Conservation (phyloP, 2,797 vertebrate species). For the Protonibea diacanthus region DNA sequence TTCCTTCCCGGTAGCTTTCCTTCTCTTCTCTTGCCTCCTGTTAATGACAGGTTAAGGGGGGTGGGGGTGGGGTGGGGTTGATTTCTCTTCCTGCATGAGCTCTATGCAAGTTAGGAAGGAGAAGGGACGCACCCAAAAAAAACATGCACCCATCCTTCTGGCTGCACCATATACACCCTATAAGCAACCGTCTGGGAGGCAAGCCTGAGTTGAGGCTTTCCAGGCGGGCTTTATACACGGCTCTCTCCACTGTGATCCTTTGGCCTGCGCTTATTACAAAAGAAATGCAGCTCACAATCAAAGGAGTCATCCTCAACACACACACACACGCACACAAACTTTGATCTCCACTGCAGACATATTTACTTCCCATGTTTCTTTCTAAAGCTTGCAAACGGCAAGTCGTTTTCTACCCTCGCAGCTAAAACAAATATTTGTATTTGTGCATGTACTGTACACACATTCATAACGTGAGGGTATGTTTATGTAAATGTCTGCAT, state of each 20-base stretch:
- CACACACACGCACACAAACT: background rate
- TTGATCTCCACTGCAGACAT: background rate
- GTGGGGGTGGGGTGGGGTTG: background rate
- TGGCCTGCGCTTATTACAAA: conserved; percentile 31
- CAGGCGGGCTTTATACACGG: conserved; percentile 2
- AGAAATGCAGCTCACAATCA: conserved; percentile 27
- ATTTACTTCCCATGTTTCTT: background rate
- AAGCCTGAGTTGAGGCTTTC: conserved; percentile 12
- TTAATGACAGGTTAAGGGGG: conserved; percentile 40
- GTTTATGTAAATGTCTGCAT: background rate
- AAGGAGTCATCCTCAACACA: conserved; percentile 1
- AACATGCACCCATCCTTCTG: background rate
- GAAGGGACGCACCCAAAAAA: conserved; percentile 28
- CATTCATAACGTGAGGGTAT: background rate
- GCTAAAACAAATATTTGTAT: background rate
- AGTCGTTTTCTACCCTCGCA: conserved; percentile 3
- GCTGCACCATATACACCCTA: background rate
- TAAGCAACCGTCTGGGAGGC: conserved; percentile 7
- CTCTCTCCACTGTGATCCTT: conserved; percentile 4
- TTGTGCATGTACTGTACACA: background rate
- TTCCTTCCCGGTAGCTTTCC: conserved; percentile 35
- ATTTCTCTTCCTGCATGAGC: conserved; percentile 24
- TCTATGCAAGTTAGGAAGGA: conserved; percentile 16
- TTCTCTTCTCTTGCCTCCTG: conserved; percentile 19
- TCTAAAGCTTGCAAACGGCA: conserved; percentile 8